Base-by-base conservation (phyloP, 1,140 invertebrate species). In the Acromyrmex charruanus region DNA sequence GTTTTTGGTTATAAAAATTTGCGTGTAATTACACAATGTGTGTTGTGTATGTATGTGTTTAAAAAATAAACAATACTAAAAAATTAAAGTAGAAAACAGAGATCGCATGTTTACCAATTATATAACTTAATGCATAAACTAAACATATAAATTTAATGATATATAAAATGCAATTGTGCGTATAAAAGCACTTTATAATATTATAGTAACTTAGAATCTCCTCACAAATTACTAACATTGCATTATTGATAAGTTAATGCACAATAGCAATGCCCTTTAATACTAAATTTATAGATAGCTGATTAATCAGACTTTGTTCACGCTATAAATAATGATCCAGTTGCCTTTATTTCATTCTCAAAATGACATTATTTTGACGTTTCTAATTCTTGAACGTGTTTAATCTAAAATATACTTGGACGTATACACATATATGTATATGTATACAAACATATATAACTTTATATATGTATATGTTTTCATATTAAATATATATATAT, bases 11-110 rank as follows among this genome's bases (percentile, higher is more conserved):
- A 75, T 75, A 75, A 75, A 59, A 75, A 25, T 75, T 44, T 55
- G 10, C 2, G 44, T 39, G 21, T 69, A 7, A 7, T 51, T 51
- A 69, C 58, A 75, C 51, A 59, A 59, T 25, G n/a, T 58, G n/a
- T 59, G n/a, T 35, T 74, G 18, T 35, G 6, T 21, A 12, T 25
- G 10, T 21, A 12, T 68, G 39, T 68, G 18, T 58, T 39, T 39
- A 74, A 59, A 88, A 88, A 88, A 69, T 68, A 81, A 12, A 66
- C 53, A 66, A 49, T 68, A 59, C n/a, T 88, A 66, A 82, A 39
- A 79, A 79, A 79, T 59, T 81, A 65, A 2, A 65, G 25, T 66
- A 79, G 61, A 79, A 79, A 79, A 79, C 18, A 79, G 51, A 65
- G 51, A 68, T 74, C 18, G 28, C 63, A 66, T 53, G 55, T 71